These are phyloP conservation scores for Himalopsyche japonica DNA, from an alignment of 2,888 invertebrate species.

Conservation along the genomic window DNA sequence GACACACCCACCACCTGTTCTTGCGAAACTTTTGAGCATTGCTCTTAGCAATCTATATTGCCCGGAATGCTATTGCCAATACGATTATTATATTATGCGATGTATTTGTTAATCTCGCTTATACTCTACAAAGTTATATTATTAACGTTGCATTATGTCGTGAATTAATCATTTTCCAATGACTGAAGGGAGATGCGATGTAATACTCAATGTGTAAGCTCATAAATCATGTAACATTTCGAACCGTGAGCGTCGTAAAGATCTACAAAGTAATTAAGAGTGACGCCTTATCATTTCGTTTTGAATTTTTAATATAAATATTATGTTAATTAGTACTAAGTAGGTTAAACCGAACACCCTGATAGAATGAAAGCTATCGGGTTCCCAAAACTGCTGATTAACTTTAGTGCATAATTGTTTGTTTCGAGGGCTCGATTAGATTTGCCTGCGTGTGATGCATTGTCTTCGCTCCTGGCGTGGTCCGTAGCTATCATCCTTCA, in stretches of 20 bases:
- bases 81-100: conserved; percentile 23
- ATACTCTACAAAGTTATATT: neutral
- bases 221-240: too few species aligned
- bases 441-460: neutral
- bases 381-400: too few species aligned
- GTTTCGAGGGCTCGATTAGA: neutral
- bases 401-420: neutral
- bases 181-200: neutral
- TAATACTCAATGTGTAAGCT: too few species aligned
- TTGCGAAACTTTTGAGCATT: conserved; percentile 34
- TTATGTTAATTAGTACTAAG: too few species aligned
- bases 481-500: neutral
- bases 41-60: conserved; percentile 30
- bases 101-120: conserved; percentile 32
- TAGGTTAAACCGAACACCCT: too few species aligned
- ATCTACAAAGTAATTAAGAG: too few species aligned
- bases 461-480: neutral
- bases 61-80: conserved; percentile 40
- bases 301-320: too few species aligned
- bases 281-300: too few species aligned
- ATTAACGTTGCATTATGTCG: conserved; percentile 3
- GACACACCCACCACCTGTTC: conserved; percentile 39
- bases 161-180: neutral
- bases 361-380: too few species aligned
- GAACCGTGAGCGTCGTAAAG: too few species aligned